Evolutionary conservation across 2,797 vertebrate species (phyloP).

Genomic region (Pseudochromis fuscus): DNA sequence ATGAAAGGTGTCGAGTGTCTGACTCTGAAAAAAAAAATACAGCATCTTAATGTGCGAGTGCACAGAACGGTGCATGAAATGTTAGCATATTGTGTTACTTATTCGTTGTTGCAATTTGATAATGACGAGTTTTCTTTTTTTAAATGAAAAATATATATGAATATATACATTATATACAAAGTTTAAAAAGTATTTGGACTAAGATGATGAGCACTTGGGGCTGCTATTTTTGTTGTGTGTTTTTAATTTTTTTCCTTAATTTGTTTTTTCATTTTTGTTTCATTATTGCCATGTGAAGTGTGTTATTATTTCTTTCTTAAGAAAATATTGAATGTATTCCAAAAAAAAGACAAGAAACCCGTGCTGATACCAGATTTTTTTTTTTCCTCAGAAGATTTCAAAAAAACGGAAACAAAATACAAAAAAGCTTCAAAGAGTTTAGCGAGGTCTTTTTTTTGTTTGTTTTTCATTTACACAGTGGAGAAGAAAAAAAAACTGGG

Average conservation of each 20-base stretch:
- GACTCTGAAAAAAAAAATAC: conserved; percentile 75
- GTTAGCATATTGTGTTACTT: conserved; percentile 89
- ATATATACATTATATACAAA: conserved; percentile 89
- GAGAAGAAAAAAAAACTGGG: conserved; percentile 68
- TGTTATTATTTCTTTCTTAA: conserved; percentile 84
- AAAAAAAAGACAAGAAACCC: conserved; percentile 84
- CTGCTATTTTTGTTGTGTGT: conserved; percentile 87
- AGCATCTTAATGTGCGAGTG: conserved; percentile 87
- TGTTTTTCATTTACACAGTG: conserved; percentile 64
- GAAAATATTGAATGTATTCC: conserved; percentile 90
- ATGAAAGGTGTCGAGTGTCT: conserved; percentile 86
- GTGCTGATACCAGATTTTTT: conserved; percentile 82
- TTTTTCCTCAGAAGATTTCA: conserved; percentile 84
- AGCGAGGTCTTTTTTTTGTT: conserved; percentile 68
- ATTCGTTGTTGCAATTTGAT: conserved; percentile 87
- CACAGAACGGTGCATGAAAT: conserved; percentile 84
- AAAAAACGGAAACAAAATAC: conserved; percentile 81
- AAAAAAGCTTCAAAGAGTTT: conserved; percentile 76
- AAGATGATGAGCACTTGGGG: conserved; percentile 89
- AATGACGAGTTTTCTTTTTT: conserved; percentile 85
- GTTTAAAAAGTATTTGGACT: conserved; percentile 90
- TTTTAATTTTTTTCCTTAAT: conserved; percentile 65
- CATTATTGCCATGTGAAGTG: conserved; percentile 88
- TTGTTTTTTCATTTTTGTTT: conserved; percentile 79
- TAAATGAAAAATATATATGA: conserved; percentile 85